phyloP scores from a whole-genome alignment of 2,797 vertebrate species.

The Scomberomorus guttatus region DNA sequence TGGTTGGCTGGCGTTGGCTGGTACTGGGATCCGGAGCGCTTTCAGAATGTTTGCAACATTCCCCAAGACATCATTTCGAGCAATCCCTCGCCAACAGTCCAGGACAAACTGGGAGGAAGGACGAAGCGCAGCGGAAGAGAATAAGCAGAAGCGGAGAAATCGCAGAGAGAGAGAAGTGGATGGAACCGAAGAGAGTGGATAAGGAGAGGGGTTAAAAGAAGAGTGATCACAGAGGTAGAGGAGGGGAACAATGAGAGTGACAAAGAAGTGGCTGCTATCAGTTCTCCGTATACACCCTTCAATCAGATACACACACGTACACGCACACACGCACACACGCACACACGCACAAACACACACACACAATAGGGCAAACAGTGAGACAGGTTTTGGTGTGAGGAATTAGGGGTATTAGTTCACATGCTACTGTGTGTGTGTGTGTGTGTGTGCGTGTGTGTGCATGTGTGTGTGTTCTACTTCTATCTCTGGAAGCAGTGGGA shows the following conservation, averaged over 20 bases:
- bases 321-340: slow-evolving; percentile 76
- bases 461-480: slow-evolving; percentile 67
- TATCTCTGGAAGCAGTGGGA: slow-evolving; percentile 91
- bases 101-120: slow-evolving; percentile 76
- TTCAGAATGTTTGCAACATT: slow-evolving; percentile 63
- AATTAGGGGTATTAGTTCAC: neutral
- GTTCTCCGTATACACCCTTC: slow-evolving; percentile 45
- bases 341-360: slow-evolving; percentile 76
- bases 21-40: slow-evolving; percentile 67
- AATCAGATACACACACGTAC: slow-evolving; percentile 36
- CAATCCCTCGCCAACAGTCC: slow-evolving; percentile 86
- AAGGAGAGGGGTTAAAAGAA: slow-evolving; percentile 12
- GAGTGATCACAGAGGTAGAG: slow-evolving; percentile 35
- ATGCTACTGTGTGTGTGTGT: too few species aligned
- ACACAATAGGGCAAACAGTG: slow-evolving; percentile 5
- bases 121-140: slow-evolving; percentile 43
- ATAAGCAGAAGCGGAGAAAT: slow-evolving; percentile 29
- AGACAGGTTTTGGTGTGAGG: neutral
- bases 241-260: slow-evolving; percentile 40
- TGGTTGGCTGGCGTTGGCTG: slow-evolving; percentile 68
- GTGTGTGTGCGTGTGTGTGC: too few species aligned
- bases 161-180: slow-evolving; percentile 9
- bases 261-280: slow-evolving; percentile 44
- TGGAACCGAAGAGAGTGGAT: slow-evolving; percentile 18
- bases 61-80: slow-evolving; percentile 75